phyloP scores from a whole-genome alignment of 1,140 invertebrate genomes.

The Zaprionus vittiger region DNA sequence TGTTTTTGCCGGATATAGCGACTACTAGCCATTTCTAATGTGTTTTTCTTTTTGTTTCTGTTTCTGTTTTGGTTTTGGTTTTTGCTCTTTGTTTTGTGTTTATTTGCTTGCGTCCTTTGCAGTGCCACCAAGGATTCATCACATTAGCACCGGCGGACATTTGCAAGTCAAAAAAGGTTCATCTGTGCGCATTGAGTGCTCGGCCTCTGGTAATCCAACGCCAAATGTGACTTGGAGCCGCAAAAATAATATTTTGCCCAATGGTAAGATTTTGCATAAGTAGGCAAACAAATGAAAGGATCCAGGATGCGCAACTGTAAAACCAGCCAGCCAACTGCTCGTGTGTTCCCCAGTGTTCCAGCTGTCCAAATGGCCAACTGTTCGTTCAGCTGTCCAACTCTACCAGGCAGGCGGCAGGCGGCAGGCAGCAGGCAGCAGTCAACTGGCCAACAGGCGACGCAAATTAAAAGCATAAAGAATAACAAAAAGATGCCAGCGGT shows the following conservation, averaged over 20 bases:
- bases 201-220: constrained; percentile 88
- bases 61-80: constrained; percentile 44
- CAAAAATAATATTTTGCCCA: constrained; percentile 88
- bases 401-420: neutral
- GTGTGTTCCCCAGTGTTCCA: neutral
- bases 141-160: constrained; percentile 86
- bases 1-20: constrained; percentile 28
- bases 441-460: constrained; percentile 40
- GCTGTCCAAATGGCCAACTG: neutral
- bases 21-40: constrained; percentile 67
- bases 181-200: constrained; percentile 87
- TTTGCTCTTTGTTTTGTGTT: constrained; percentile 34
- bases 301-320: constrained; percentile 12
- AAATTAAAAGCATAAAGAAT: constrained; percentile 76
- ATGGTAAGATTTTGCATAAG: constrained; percentile 85
- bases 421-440: constrained; percentile 4
- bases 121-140: constrained; percentile 87
- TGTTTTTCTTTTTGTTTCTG: constrained; percentile 48
- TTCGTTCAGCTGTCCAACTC: constrained; percentile 8
- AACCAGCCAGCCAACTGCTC: constrained; percentile 8
- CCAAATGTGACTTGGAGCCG: constrained; percentile 89
- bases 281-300: constrained; percentile 47
- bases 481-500: constrained; percentile 50
- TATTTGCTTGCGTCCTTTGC: constrained; percentile 53
- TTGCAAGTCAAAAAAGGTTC: constrained; percentile 88